phyloP scores from a whole-genome alignment of 1,140 invertebrate genomes.

The Achatina immaculata region DNA sequence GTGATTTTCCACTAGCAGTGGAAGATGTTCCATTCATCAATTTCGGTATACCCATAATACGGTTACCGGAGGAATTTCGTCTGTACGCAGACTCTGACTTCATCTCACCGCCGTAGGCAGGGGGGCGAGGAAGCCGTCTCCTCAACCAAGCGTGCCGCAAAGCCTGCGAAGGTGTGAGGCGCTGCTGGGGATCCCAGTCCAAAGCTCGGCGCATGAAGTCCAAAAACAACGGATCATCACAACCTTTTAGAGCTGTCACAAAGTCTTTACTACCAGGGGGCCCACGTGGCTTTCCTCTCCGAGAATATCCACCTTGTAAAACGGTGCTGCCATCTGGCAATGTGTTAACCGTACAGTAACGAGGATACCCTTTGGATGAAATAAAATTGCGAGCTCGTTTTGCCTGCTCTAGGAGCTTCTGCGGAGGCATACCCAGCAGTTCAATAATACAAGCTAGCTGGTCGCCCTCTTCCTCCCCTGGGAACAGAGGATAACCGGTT shows the following conservation, averaged over 20 bases:
- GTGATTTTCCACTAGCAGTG: constrained; percentile 59
- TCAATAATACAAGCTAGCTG: constrained; percentile 72
- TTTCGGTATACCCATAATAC: constrained; percentile 57
- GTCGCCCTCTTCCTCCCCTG: constrained; percentile 72
- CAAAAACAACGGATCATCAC: constrained; percentile 94
- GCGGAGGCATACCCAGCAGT: constrained; percentile 65
- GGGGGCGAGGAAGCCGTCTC: constrained; percentile 87
- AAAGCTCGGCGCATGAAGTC: constrained; percentile 96
- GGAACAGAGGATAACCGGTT: constrained; percentile 70
- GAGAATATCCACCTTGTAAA: constrained; percentile 87
- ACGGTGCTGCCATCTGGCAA: constrained; percentile 88
- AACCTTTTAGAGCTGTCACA: constrained; percentile 90
- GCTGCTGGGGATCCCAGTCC: constrained; percentile 93
- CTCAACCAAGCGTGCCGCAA: constrained; percentile 94
- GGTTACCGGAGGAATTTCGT: constrained; percentile 58
- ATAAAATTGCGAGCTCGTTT: constrained; percentile 83
- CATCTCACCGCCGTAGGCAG: constrained; percentile 69
- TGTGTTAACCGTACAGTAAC: constrained; percentile 93
- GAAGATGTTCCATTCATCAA: constrained; percentile 47
- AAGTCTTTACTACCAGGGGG: constrained; percentile 92
- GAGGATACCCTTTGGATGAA: constrained; percentile 84
- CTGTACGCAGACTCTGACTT: constrained; percentile 56
- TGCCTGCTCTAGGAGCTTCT: constrained; percentile 64
- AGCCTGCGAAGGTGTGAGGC: constrained; percentile 92
- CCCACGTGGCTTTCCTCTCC: constrained; percentile 94